Conservation (phyloP, 1,140 invertebrate species). For the Micrasema minimum region DNA sequence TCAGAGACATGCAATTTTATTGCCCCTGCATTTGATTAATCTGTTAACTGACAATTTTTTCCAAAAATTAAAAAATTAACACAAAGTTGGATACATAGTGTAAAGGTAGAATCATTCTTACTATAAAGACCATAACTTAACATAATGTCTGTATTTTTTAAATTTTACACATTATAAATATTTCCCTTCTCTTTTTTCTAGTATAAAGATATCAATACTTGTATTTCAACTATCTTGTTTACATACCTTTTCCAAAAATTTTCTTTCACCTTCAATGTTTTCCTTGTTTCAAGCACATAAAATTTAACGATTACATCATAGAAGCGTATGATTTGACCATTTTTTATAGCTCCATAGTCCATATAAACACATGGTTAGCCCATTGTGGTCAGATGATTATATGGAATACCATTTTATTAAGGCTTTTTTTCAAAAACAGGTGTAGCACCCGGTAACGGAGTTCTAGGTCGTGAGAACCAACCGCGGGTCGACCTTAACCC, state of each 20-base stretch:
- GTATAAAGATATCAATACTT: no score
- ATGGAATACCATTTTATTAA: conserved; percentile 40
- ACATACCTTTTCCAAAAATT: neutral
- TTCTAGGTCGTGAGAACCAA: conserved; percentile 39
- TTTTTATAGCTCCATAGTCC: conserved; percentile 44
- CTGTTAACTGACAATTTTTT: no score
- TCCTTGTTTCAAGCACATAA: neutral
- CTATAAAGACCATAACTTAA: no score
- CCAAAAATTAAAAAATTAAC: no score
- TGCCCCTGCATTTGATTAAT: no score
- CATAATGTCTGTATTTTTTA: no score
- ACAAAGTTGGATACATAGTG: no score
- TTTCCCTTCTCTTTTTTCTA: no score
- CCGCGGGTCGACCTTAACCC: conserved; percentile 26
- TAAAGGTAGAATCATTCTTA: no score
- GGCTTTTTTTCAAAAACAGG: conserved; percentile 30
- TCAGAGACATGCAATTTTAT: no score
- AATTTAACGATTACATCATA: conserved; percentile 37
- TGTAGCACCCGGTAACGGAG: conserved; percentile 33
- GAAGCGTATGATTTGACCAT: conserved; percentile 27
- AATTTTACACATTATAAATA: no score
- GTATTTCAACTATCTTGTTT: no score
- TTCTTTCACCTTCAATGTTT: neutral
- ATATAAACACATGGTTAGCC: conserved; percentile 49
- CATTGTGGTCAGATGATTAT: conserved; percentile 49